These are phyloP conservation scores for Lamellibrachia satsuma DNA, from an alignment of 2,888 invertebrate species.

Conservation along the genomic window DNA sequence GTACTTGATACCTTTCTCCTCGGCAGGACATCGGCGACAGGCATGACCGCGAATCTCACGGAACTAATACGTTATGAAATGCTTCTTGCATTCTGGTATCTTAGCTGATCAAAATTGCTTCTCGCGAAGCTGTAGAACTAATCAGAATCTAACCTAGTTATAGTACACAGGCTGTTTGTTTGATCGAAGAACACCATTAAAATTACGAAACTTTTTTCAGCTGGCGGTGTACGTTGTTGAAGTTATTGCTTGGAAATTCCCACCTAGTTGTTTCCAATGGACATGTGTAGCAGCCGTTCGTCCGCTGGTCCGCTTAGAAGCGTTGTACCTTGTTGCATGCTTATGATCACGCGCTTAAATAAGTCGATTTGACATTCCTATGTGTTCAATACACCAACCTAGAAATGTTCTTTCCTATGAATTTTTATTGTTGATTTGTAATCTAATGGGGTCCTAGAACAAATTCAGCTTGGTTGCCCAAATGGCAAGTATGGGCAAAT, in stretches of 20 bases:
- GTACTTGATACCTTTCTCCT: neutral
- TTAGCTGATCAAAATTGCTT: neutral
- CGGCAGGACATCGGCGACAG: neutral
- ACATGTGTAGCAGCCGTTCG: neutral
- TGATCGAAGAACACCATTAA: neutral
- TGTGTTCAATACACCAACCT: too few relatives aligned
- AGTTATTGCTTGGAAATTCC: neutral
- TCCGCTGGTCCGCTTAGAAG: neutral
- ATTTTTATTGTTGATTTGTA: too few relatives aligned
- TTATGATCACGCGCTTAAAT: neutral
- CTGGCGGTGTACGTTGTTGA: neutral
- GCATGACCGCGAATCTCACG: neutral
- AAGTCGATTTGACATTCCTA: neutral
- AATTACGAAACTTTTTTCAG: neutral
- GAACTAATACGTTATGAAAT: neutral
- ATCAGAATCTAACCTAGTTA: neutral
- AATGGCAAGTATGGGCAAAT: too few relatives aligned
- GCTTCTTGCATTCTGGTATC: neutral
- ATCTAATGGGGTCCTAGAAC: too few relatives aligned
- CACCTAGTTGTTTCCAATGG: neutral
- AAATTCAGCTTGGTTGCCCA: too few relatives aligned
- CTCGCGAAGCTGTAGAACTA: neutral
- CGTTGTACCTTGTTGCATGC: neutral
- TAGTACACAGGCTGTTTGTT: too few relatives aligned
- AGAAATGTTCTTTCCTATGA: too few relatives aligned